Conservation (phyloP, 2,888 invertebrate species). For the Parasteatoda lunata region DNA sequence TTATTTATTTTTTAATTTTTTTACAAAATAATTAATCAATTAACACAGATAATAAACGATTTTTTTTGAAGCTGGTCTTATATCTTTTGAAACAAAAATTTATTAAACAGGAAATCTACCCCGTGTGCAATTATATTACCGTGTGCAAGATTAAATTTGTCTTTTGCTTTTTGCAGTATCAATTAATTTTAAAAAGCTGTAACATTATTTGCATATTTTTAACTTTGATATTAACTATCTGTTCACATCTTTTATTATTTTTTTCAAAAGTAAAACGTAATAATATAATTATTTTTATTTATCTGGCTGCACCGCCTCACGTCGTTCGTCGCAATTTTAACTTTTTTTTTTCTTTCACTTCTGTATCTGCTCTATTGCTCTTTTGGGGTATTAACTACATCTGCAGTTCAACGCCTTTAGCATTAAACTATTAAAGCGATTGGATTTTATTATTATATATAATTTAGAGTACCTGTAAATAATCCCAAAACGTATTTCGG, state of each 20-base stretch:
- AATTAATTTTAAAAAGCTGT: too few relatives aligned
- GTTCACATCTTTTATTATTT: neutral
- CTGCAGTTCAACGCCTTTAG: constrained; percentile 62
- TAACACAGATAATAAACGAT: neutral
- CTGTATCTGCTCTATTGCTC: constrained; percentile 57
- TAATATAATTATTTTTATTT: constrained; percentile 8
- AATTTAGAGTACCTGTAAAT: constrained; percentile 39
- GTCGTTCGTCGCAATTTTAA: constrained; percentile 10
- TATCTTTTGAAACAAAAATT: too few relatives aligned
- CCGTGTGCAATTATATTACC: too few relatives aligned
- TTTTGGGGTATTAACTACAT: constrained; percentile 61
- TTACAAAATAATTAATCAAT: neutral
- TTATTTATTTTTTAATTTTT: constrained; percentile 6
- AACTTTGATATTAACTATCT: too few relatives aligned
- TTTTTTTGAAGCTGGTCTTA: too few relatives aligned
- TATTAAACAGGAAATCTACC: too few relatives aligned
- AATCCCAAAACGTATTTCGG: constrained; percentile 45
- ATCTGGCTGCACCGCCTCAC: constrained; percentile 49
- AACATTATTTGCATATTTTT: too few relatives aligned
- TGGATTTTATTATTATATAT: constrained; percentile 34
- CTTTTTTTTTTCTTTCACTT: constrained; percentile 46
- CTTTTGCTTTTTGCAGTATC: too few relatives aligned
- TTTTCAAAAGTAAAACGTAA: neutral
- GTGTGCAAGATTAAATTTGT: too few relatives aligned
- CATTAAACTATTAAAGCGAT: constrained; percentile 48